Evolutionary conservation across 2,888 invertebrate species (phyloP).

Genomic region (Nymphalis urticae): DNA sequence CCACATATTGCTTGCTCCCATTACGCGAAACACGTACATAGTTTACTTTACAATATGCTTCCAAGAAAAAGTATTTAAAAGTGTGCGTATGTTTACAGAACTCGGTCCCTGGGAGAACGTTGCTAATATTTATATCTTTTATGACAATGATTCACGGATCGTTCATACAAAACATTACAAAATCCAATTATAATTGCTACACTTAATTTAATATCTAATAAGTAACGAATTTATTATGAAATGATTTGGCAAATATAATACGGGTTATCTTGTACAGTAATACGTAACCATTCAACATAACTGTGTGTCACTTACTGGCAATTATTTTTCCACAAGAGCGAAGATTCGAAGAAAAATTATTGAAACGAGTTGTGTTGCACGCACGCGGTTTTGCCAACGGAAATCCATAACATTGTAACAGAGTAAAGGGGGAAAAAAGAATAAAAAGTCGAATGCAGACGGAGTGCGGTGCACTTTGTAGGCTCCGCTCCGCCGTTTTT

Average conservation of each 20-base stretch:
- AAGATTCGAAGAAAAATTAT: constrained; percentile 42
- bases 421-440: constrained; percentile 38
- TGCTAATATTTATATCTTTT: constrained; percentile 62
- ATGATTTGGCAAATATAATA: background rate
- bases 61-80: constrained; percentile 57
- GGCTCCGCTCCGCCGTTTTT: constrained; percentile 39
- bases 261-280: constrained; percentile 3
- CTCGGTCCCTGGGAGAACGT: constrained; percentile 62
- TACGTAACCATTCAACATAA: constrained; percentile 19
- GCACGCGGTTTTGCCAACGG: constrained; percentile 43
- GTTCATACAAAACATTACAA: constrained; percentile 27
- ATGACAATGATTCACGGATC: constrained; percentile 48
- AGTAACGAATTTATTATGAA: background rate
- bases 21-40: constrained; percentile 44
- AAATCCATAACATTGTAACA: constrained; percentile 43
- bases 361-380: constrained; percentile 38
- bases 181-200: background rate
- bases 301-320: constrained; percentile 36
- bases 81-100: constrained; percentile 55
- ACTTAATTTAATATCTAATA: background rate
- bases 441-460: constrained; percentile 39
- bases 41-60: constrained; percentile 56
- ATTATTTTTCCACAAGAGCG: constrained; percentile 39
- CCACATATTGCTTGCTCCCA: constrained; percentile 13
- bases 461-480: constrained; percentile 48